These are phyloP conservation scores for Podiceps cristatus DNA, from an alignment of 2,113 vertebrate genomes.

Conservation along the genomic window DNA sequence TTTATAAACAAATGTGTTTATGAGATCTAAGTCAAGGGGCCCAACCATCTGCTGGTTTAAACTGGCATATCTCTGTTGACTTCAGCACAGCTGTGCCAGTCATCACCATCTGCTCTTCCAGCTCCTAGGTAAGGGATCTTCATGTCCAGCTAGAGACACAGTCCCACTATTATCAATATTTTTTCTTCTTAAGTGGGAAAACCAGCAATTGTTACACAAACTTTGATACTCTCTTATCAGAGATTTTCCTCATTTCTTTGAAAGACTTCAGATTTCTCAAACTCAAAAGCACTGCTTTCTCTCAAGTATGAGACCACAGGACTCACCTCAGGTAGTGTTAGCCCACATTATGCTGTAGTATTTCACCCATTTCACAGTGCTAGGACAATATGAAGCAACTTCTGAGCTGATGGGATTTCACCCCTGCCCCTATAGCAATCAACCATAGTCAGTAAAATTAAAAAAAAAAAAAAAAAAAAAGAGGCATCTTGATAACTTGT, in stretches of 20 bases:
- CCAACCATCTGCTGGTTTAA: conserved; percentile 13
- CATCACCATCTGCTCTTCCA: background rate
- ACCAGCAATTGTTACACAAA: background rate
- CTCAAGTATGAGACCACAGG: background rate
- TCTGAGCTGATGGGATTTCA: background rate
- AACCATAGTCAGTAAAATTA: background rate
- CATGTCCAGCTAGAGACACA: background rate
- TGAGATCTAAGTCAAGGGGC: background rate
- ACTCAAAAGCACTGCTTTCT: background rate
- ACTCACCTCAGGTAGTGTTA: background rate
- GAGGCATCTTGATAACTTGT: background rate
- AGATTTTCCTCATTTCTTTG: background rate
- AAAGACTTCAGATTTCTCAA: background rate
- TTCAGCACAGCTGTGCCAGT: conserved; percentile 5
- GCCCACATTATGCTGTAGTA: background rate
- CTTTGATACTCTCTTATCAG: background rate
- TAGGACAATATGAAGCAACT: background rate
- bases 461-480: background rate
- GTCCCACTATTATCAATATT: background rate
- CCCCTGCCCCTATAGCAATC: background rate
- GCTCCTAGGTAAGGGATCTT: background rate
- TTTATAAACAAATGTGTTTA: conserved; percentile 58
- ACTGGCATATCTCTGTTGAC: background rate
- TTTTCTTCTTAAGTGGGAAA: background rate
- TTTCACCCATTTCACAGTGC: background rate